Evolutionary conservation across 1,140 invertebrate genomes (phyloP).

Genomic region (Drosophila pachea): DNA sequence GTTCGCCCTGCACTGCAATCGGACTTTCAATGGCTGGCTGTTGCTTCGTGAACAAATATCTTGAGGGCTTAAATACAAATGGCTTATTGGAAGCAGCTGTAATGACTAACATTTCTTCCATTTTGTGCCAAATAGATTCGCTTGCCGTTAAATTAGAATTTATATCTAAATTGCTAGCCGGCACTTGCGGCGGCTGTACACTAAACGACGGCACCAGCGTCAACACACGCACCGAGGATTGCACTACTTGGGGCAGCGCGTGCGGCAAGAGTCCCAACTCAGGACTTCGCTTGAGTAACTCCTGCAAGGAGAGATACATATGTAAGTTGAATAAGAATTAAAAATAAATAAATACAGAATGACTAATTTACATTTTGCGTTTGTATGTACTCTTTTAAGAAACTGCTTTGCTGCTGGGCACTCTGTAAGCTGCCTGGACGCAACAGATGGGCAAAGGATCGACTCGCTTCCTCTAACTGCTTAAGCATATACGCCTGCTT

Average conservation of each 20-base stretch:
- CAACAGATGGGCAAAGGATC: constrained; percentile 89
- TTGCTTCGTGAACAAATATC: constrained; percentile 86
- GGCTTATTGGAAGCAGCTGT: constrained; percentile 85
- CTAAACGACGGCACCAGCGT: constrained; percentile 73
- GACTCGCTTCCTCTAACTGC: constrained; percentile 85
- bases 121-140: constrained; percentile 83
- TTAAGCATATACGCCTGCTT: constrained; percentile 91
- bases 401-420: constrained; percentile 88
- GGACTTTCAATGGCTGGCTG: constrained; percentile 82
- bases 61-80: constrained; percentile 88
- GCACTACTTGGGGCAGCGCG: constrained; percentile 69
- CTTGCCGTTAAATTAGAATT: constrained; percentile 75
- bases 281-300: constrained; percentile 64
- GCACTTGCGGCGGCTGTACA: constrained; percentile 82
- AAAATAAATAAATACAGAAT: not conserved
- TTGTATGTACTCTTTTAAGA: constrained; percentile 92
- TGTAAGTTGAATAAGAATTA: not conserved
- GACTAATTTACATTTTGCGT: constrained; percentile 81
- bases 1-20: constrained; percentile 87
- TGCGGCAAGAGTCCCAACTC: constrained; percentile 70
- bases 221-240: constrained; percentile 72
- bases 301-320: constrained; percentile 28
- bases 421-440: constrained; percentile 87
- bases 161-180: constrained; percentile 85
- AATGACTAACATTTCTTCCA: constrained; percentile 89